These are phyloP conservation scores for Lapara coniferarum DNA, from an alignment of 2,888 invertebrate genomes.

Conservation along the genomic window DNA sequence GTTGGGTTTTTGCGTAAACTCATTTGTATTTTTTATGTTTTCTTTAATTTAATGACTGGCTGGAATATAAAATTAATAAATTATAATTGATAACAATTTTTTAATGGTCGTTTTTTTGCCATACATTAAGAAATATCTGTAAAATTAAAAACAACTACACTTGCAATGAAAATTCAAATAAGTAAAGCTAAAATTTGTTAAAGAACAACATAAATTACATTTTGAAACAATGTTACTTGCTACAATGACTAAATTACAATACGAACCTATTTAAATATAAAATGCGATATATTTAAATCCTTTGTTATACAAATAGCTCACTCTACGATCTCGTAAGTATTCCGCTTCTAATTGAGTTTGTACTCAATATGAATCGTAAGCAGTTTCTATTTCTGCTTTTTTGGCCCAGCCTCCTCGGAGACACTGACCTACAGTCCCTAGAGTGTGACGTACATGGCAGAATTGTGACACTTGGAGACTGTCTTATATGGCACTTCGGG, in stretches of 20 bases:
- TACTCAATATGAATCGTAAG: neutral
- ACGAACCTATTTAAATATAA: neutral
- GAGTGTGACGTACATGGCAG: neutral
- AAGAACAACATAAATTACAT: neutral
- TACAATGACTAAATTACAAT: neutral
- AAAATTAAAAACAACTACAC: no score
- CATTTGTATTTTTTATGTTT: no score
- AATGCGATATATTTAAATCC: slow-evolving; percentile 6
- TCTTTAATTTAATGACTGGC: no score
- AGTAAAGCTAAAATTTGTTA: neutral
- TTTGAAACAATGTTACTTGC: neutral
- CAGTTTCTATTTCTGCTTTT: neutral
- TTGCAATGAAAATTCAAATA: no score
- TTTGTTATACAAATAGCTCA: slow-evolving; percentile 19
- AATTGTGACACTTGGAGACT: no score
- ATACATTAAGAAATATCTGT: no score
- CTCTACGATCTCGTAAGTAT: neutral
- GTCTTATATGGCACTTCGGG: no score
- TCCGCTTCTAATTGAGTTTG: neutral
- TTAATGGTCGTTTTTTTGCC: no score
- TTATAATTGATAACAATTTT: no score
- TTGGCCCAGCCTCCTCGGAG: neutral
- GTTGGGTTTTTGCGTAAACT: no score
- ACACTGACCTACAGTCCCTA: neutral
- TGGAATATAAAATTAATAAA: no score